These are phyloP conservation scores for Scolanthus callimorphus DNA, from an alignment of 92 coral and sea anemone species.

Conservation along the genomic window DNA sequence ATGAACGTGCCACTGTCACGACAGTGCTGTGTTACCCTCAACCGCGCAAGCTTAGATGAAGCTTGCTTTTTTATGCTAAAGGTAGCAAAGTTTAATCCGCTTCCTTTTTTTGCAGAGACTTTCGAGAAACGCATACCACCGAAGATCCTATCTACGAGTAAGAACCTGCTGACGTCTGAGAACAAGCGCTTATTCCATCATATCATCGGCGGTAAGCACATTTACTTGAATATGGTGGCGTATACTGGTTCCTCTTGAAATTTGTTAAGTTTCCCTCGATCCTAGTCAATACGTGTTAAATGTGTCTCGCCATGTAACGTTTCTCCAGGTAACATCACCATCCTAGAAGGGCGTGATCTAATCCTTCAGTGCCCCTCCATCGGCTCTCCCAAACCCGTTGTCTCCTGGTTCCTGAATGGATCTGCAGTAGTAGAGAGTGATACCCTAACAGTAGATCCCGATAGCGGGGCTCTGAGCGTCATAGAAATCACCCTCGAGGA, in stretches of 20 bases:
- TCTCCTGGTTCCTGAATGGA: conserved; percentile 67
- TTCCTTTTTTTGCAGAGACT: conserved; percentile 3
- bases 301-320: no score
- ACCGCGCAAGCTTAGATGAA: no score
- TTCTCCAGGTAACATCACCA: conserved; percentile 56
- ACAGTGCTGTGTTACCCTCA: no score
- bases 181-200: conserved; percentile 15
- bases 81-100: no score
- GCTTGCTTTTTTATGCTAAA: no score
- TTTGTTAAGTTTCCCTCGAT: no score
- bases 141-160: conserved; percentile 20
- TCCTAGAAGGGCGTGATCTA: conserved; percentile 71
- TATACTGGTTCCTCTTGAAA: no score
- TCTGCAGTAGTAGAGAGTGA: conserved; percentile 46
- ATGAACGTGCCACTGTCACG: no score
- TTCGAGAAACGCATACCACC: conserved; percentile 16
- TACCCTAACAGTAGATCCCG: conserved; percentile 42
- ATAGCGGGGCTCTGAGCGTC: conserved; percentile 45
- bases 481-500: conserved; percentile 72
- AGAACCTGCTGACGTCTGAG: conserved; percentile 29
- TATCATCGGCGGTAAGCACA: conserved; percentile 12
- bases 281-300: no score
- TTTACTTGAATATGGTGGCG: no score
- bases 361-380: conserved; percentile 62
- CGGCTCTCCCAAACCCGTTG: conserved; percentile 62